Evolutionary conservation across 2,888 invertebrate species (phyloP).

Genomic region (Phyllotreta striolata): DNA sequence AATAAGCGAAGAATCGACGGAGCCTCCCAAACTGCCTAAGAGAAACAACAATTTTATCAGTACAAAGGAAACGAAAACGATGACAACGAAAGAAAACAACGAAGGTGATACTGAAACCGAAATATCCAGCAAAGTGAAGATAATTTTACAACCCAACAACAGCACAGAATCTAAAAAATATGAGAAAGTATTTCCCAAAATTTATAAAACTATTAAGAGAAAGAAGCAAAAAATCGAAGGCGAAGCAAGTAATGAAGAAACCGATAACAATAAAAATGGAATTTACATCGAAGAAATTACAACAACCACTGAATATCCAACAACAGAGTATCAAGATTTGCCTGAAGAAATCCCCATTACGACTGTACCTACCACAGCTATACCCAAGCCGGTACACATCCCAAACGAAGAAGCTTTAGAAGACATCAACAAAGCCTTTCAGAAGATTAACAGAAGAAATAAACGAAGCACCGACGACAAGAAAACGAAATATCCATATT

Average conservation of each 20-base stretch:
- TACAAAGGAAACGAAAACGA: conserved; percentile 50
- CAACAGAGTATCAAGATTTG: conserved; percentile 28
- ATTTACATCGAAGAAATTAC: not conserved
- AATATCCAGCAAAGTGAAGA: conserved; percentile 53
- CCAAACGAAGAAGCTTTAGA: conserved; percentile 21
- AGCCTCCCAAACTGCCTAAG: conserved; percentile 16
- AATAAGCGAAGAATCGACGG: conserved; percentile 19
- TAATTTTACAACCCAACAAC: conserved; percentile 50
- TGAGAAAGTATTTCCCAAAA: conserved; percentile 52
- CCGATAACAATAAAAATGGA: not conserved
- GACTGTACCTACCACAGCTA: conserved; percentile 41
- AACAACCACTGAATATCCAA: conserved; percentile 27
- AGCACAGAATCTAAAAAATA: conserved; percentile 49
- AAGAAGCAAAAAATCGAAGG: conserved; percentile 17
- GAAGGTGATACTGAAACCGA: conserved; percentile 52
- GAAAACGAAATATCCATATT: conserved; percentile 72
- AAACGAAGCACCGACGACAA: conserved; percentile 46
- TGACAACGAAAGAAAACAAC: conserved; percentile 50
- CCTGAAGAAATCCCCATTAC: conserved; percentile 39
- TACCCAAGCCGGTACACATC: conserved; percentile 29
- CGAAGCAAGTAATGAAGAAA: conserved; percentile 6
- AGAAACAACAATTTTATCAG: conserved; percentile 44
- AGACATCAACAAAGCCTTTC: conserved; percentile 28
- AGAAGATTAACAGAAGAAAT: conserved; percentile 29
- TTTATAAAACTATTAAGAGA: conserved; percentile 38